A percentile compares a stretch with the other conserved stretches of the same genome.
Conservation (phyloP, 2,113 vertebrate species). For the Centrocercus urophasianus region DNA sequence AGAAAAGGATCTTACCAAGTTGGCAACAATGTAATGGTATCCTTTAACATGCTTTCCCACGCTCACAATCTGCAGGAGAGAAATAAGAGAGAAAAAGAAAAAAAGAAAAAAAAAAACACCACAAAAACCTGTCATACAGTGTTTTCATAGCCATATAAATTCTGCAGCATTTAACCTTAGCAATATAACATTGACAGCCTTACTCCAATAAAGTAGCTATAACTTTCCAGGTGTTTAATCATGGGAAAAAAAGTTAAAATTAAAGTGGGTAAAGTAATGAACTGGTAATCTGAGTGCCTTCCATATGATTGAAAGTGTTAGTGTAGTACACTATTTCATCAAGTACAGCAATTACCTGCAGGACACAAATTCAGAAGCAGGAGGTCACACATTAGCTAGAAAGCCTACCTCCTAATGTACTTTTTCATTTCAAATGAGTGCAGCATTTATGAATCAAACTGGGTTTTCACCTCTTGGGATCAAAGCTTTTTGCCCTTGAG, state of each 20-base stretch:
- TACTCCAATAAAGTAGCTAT: background rate
- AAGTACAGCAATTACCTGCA: background rate
- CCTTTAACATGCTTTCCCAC: constrained; percentile 97
- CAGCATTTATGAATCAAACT: background rate
- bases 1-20: constrained; percentile 88
- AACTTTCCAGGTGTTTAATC: constrained; percentile 1
- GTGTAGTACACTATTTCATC: background rate
- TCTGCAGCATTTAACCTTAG: background rate
- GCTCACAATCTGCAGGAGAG: constrained; percentile 87
- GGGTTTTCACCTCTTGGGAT: background rate
- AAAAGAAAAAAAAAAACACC: background rate
- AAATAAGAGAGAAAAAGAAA: constrained; percentile 13
- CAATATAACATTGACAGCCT: background rate
- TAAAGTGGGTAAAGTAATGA: background rate
- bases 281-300: background rate
- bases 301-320: background rate
- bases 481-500: background rate
- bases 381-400: background rate
- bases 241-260: background rate
- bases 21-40: constrained; percentile 97
- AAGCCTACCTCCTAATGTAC: background rate
- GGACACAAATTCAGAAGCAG: background rate
- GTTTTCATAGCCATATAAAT: background rate
- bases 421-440: background rate
- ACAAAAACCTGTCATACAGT: background rate